Percentiles rank a stretch among this genome's conserved stretches.
Conservation (phyloP, 2,888 invertebrate genomes). For the Uropetala carovei region DNA sequence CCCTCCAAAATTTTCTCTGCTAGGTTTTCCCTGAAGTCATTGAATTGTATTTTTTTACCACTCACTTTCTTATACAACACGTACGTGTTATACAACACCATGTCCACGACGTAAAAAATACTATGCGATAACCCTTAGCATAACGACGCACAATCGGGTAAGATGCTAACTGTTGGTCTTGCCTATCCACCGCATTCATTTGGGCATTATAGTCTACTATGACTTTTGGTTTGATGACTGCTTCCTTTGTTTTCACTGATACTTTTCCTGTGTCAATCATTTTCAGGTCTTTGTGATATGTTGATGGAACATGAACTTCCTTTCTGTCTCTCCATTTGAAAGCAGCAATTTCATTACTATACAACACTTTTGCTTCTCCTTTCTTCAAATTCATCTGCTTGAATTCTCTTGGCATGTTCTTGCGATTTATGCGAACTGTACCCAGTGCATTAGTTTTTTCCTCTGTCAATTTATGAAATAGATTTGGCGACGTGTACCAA, state of each 20-base stretch:
- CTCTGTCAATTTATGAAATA: too few species aligned
- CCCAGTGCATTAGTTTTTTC: too few species aligned
- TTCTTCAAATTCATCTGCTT: too few species aligned
- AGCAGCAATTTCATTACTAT: slow-evolving; percentile 27
- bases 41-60: slow-evolving; percentile 17
- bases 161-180: slow-evolving; percentile 7
- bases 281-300: not conserved
- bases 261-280: not conserved
- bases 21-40: slow-evolving; percentile 31
- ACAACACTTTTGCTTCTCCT: slow-evolving; percentile 38
- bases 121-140: slow-evolving; percentile 15
- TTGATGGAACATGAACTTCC: slow-evolving; percentile 63
- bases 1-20: slow-evolving; percentile 14
- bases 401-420: too few species aligned
- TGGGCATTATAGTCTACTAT: not conserved
- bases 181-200: too few species aligned
- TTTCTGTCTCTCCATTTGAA: slow-evolving; percentile 65
- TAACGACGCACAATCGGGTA: not conserved
- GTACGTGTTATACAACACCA: slow-evolving; percentile 18
- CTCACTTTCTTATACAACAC: slow-evolving; percentile 9
- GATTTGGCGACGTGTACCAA: slow-evolving; percentile 64
- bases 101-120: slow-evolving; percentile 44
- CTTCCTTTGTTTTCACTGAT: not conserved
- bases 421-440: too few species aligned
- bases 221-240: not conserved